Base-by-base conservation (phyloP, 2,797 vertebrate genomes). In the Platyrinchus mystaceus region DNA sequence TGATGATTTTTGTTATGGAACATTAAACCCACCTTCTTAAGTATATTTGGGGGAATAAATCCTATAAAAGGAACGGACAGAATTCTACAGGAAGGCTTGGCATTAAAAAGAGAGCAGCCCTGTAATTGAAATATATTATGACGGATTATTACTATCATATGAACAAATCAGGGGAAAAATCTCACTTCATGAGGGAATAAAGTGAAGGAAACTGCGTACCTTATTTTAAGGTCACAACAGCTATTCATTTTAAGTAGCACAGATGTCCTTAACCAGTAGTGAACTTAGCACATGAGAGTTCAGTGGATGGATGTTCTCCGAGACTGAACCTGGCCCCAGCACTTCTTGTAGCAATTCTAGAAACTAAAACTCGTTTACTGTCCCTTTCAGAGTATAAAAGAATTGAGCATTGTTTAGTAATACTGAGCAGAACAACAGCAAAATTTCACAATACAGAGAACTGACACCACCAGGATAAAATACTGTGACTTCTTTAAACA, bases 391-490 rank as follows among this genome's bases (percentile, higher is more conserved):
- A 67, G 16, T 39, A 70, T 58, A 36, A 85, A 92, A 85, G 43
- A 88, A 75, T 37, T 71, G 44, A 88, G 70, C 32, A 53, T 74
- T 81, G n/a, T 87, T 94, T 79, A 84, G 63, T 67, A 94, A 87
- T 50, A 77, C 19, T 39, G 68, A 92, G 60, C 15, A 93, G 63
- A 74, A 21, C 81, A 89, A 82, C 41, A 84, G 56, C 44, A 93
- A 78, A 89, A 93, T 89, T 90, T 82, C 81, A 87, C 46, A 89
- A 78, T 46, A 76, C 6, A 19, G 43, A 92, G 32, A 78, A 68
- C 28, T 0, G 1, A 86, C 32, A 83, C 34, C 52, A 86, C 59
- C 24, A 50, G 73, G 36, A 75, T 73, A 59, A 93, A 93, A 93
- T 70, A 66, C 62, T 43, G 22, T 66, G 52, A 69, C 37, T 86